Percentiles rank a stretch among this genome's conserved stretches.
phyloP scores from a whole-genome alignment of 2,888 invertebrate species.

The Vandiemenella viatica region DNA sequence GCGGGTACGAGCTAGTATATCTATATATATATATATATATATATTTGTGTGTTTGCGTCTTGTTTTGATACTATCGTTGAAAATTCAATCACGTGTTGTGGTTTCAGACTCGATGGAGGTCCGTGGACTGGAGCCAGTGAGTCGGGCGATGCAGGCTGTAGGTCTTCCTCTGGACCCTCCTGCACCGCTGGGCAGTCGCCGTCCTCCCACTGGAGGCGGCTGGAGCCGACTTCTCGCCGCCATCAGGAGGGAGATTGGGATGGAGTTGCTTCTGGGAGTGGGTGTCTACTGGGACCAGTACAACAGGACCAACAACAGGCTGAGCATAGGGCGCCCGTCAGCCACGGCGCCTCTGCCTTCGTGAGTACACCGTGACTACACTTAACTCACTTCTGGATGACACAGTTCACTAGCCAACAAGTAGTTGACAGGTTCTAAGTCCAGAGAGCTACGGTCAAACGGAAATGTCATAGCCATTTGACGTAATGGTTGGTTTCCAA shows the following conservation, averaged over 20 bases:
- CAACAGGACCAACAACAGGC: background rate
- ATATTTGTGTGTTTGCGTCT: no score
- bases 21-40: no score
- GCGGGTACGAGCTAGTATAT: no score
- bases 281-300: background rate
- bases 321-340: background rate
- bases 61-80: no score
- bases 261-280: background rate
- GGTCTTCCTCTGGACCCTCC: background rate
- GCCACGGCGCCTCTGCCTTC: background rate
- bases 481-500: no score
- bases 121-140: background rate
- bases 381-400: no score
- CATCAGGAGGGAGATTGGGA: background rate
- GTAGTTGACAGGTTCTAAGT: no score
- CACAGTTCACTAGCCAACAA: no score
- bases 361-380: no score
- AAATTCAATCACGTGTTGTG: no score
- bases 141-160: background rate
- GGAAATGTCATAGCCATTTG: no score
- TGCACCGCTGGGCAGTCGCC: background rate
- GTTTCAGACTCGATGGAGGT: background rate
- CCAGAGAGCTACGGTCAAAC: no score
- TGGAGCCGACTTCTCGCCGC: background rate
- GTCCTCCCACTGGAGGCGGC: background rate